Percentiles rank a stretch among this genome's conserved stretches.
Evolutionary conservation across 2,797 vertebrate species (phyloP).

Genomic region (Astyanax mexicanus): DNA sequence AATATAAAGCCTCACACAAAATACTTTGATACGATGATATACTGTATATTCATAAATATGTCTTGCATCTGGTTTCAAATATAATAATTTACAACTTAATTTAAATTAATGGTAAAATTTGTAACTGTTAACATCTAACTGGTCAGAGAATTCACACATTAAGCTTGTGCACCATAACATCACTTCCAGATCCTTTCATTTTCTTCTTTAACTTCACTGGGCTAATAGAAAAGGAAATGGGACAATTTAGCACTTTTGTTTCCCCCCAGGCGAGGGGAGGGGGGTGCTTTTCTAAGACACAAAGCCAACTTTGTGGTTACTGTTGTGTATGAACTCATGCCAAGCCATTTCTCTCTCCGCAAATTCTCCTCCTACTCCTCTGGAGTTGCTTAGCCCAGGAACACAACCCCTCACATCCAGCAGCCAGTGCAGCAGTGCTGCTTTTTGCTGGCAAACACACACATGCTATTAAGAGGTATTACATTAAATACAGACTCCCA

Average conservation of each 20-base stretch:
- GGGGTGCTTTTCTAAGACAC: conserved; percentile 71
- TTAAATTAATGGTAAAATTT: neutral
- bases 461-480: conserved; percentile 87
- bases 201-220: conserved; percentile 44
- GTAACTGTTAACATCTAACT: neutral
- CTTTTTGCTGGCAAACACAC: conserved; percentile 79
- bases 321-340: conserved; percentile 76
- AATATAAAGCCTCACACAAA: conserved; percentile 2
- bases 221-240: conserved; percentile 60
- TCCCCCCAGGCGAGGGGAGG: conserved; percentile 61
- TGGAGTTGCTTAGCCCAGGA: conserved; percentile 35
- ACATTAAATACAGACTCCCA: conserved; percentile 91
- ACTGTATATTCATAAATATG: conserved; percentile 19
- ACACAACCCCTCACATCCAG: conserved; percentile 43
- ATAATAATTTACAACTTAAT: no score
- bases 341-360: conserved; percentile 67
- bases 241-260: conserved; percentile 60
- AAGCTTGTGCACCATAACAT: conserved; percentile 13
- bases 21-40: no score
- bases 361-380: conserved; percentile 46
- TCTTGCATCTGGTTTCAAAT: neutral
- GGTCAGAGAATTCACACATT: conserved; percentile 24
- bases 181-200: conserved; percentile 38
- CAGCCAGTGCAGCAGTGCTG: conserved; percentile 83
- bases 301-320: conserved; percentile 81